A percentile compares a stretch with the other conserved stretches of the same genome.
These are phyloP conservation scores for Drosophila willistoni DNA, from an alignment of 1,140 invertebrate species.

Conservation along the genomic window DNA sequence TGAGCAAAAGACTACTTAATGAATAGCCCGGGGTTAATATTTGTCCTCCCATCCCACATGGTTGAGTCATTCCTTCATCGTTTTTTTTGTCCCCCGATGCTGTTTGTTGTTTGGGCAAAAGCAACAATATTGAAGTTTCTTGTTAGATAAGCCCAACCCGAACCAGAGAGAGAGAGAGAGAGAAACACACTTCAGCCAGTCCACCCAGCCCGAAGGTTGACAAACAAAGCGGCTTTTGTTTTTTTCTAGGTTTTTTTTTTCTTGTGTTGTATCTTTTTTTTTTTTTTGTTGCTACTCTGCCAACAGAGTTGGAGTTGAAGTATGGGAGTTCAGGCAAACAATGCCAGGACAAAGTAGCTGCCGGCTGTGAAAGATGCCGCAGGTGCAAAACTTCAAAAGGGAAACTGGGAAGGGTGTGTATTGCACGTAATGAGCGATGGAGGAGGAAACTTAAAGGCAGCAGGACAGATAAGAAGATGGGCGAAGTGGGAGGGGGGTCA, in stretches of 20 bases:
- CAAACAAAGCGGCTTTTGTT: slow-evolving; percentile 73
- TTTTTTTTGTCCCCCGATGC: slow-evolving; percentile 13
- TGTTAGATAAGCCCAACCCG: slow-evolving; percentile 51
- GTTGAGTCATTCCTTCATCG: slow-evolving; percentile 4
- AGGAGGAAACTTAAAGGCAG: background rate
- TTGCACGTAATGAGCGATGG: slow-evolving; percentile 7
- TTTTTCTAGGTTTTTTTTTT: slow-evolving; percentile 24
- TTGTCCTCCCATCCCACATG: slow-evolving; percentile 30
- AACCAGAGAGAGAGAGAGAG: slow-evolving; percentile 34
- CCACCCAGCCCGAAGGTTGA: slow-evolving; percentile 55
- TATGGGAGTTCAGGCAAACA: slow-evolving; percentile 30
- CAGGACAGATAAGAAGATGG: background rate
- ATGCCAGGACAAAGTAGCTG: slow-evolving; percentile 22
- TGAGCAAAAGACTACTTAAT: slow-evolving; percentile 80
- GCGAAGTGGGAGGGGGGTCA: background rate
- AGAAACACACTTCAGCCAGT: background rate
- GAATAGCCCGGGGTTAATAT: slow-evolving; percentile 77
- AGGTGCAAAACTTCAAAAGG: slow-evolving; percentile 63
- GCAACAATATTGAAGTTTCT: slow-evolving; percentile 78
- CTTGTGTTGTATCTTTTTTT: background rate
- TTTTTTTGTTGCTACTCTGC: slow-evolving; percentile 1
- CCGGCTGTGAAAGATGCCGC: slow-evolving; percentile 35
- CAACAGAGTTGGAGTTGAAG: background rate
- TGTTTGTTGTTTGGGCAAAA: slow-evolving; percentile 65
- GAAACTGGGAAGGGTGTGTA: background rate